Percentiles rank a stretch among this genome's conserved stretches.
phyloP scores from a whole-genome alignment of 2,113 vertebrate genomes.

The Aptenodytes forsteri region DNA sequence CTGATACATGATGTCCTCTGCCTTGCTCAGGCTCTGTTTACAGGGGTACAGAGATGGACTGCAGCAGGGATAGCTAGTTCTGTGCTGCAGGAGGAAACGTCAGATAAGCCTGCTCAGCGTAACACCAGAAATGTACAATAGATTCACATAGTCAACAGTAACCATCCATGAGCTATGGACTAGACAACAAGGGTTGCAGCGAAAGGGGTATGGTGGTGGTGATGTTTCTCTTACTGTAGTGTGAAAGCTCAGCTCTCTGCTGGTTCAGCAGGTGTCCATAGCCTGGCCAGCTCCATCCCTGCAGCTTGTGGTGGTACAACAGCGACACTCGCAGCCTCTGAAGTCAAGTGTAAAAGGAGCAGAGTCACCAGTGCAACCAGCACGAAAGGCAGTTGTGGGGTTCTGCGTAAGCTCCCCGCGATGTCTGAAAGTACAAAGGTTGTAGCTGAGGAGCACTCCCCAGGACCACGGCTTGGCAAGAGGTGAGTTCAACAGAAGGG shows the following conservation, averaged over 20 bases:
- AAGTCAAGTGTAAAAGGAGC: not conserved
- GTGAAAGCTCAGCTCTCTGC: not conserved
- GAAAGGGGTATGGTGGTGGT: fast-evolving
- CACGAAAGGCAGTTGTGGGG: fast-evolving
- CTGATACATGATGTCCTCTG: fast-evolving
- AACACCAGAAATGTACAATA: fast-evolving
- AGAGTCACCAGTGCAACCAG: not conserved
- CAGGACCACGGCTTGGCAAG: fast-evolving
- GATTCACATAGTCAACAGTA: fast-evolving
- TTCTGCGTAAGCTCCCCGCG: fast-evolving
- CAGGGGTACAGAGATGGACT: not conserved
- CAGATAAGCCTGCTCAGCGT: not conserved
- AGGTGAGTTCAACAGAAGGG: not conserved
- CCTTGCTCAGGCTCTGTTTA: not conserved
- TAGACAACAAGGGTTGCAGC: fast-evolving
- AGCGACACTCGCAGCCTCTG: no score
- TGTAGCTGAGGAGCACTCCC: fast-evolving
- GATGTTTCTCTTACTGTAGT: not conserved
- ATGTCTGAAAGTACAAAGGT: fast-evolving
- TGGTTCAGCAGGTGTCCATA: not conserved
- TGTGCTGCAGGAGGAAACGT: not conserved
- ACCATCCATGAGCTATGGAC: fast-evolving
- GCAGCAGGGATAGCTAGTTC: not conserved
- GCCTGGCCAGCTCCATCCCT: not conserved
- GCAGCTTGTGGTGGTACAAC: fast-evolving